Evolutionary conservation across 2,113 vertebrate genomes (phyloP).

Genomic region (Andinoacara biseriatus): DNA sequence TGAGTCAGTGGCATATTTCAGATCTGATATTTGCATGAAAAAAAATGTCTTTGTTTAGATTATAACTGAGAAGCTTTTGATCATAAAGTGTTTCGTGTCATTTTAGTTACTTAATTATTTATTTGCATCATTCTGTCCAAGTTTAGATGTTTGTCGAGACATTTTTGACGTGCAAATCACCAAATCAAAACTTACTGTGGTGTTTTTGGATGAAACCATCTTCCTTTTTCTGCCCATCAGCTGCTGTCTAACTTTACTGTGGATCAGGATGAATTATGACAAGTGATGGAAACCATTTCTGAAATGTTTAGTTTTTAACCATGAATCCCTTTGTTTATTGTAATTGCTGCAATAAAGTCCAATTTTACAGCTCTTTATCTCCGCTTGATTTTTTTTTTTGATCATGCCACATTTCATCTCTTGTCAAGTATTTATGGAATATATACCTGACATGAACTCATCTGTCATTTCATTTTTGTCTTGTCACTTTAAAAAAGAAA

Average conservation of each 20-base stretch:
- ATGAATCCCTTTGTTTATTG: constrained; percentile 24
- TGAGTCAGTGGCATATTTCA: background rate
- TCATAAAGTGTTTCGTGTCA: no score
- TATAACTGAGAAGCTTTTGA: no score
- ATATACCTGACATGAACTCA: constrained; percentile 15
- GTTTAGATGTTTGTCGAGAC: background rate
- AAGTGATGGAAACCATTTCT: background rate
- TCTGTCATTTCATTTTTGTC: constrained; percentile 29
- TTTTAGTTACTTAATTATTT: background rate
- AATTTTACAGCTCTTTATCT: constrained; percentile 37
- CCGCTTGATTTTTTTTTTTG: constrained; percentile 13
- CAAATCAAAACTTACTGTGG: background rate
- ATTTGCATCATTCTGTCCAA: background rate
- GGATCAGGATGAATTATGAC: constrained; percentile 19
- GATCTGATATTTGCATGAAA: background rate
- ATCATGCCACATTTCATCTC: constrained; percentile 2
- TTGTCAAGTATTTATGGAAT: constrained; percentile 47
- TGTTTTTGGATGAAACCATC: background rate
- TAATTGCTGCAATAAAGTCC: constrained; percentile 28
- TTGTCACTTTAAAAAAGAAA: background rate
- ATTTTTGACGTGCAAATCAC: constrained; percentile 14
- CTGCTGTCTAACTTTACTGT: background rate
- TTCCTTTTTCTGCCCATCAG: constrained; percentile 8
- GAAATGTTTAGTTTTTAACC: constrained; percentile 8
- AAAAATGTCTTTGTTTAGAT: no score